Evolutionary conservation across 2,888 invertebrate species (phyloP), one percentile per base, ranked within the genome.

Genomic region (Idaea dimidiata): DNA sequence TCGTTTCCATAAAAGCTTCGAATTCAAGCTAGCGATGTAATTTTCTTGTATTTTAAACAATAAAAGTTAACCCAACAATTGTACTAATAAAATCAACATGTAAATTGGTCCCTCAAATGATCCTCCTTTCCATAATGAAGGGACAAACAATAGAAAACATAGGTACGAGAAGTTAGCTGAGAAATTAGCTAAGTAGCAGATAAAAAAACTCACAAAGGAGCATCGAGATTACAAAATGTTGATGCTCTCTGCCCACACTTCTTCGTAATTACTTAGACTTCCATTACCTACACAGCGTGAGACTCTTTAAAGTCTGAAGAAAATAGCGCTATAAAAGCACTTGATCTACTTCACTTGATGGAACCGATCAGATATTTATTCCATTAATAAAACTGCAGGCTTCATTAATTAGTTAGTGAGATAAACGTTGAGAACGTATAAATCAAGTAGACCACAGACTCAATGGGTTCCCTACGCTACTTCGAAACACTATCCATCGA

Each of bases 121-220:
- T 43, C 43, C 14, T 14, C 10, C 43, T 43, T 14, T 43, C 14
- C 43, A 43, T 43, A 43, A 43, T 43, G 43, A 43, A 43, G 43
- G 43, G 43, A 43, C 43, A 43, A 43, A 43, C 43, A 43, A 43
- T 43, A 43, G 43, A 43, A 43, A 43, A 43, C 43, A 43, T 43
- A 43, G 43, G 43, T 43, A 43, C 43, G 10, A 14, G 43, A 43
- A 43, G 43, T 43, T 43, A 10, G 43, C 43, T 43, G 8, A 43
- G 43, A 43, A 43, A 43, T 43, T 43, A 43, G 43, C 43, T 43
- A 43, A 43, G 43, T 43, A 10, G 43, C 14, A 43, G 43, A 43
- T 43, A 8, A 43, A 8, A 43, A 43, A 43, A 43, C 43, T 43
- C 43, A 43, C 43, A 43, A 43, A 43, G 43, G 43, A 43, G 14